Base-by-base conservation (phyloP, 1,140 invertebrate species). In the Drosophila insularis region DNA sequence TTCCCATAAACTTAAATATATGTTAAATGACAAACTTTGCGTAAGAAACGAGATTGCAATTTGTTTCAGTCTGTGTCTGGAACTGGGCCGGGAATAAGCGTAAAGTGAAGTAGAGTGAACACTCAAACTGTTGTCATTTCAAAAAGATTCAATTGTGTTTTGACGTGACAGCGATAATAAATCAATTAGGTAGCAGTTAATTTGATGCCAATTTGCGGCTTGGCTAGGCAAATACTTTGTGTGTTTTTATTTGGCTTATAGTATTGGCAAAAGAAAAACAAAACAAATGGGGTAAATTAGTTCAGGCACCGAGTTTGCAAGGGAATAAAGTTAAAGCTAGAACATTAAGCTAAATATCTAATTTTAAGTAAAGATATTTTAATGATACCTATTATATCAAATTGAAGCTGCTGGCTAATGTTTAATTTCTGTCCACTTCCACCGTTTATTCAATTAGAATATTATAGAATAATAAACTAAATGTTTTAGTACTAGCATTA, bases 151-250 rank as follows among this genome's bases (percentile, higher is more conserved):
- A 50, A 50, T 50, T 50, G 43, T 50, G 3, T 50, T 56, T 53
- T 68, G 74, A 77, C 78, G 71, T 86, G 82, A 82, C 82, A 68
- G 50, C 65, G 80, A 77, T 87, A 84, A 80, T 82, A 77, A 89
- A 87, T 87, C 82, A 89, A 87, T 89, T 85, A 54, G 56, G 69
- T 43, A 72, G 58, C 68, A 63, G 79, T 71, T 79, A 70, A 74
- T 79, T 78, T 75, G 55, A 74, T 46, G 74, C 70, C 66, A 68
- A 72, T 81, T 71, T 39, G 61, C 61, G 58, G 60, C 63, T 63
- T 39, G 40, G 59, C 60, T 63, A 54, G 40, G 21, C 31, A 62
- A 43, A 43, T 54, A 39, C 37, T 35, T 43, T 55, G 66, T 55
- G 17, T 37, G 1, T 63, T 67, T 39, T 40, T 39, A 62, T 65